These are phyloP conservation scores for Danio choprae DNA, from an alignment of 2,797 vertebrate species.

Conservation along the genomic window DNA sequence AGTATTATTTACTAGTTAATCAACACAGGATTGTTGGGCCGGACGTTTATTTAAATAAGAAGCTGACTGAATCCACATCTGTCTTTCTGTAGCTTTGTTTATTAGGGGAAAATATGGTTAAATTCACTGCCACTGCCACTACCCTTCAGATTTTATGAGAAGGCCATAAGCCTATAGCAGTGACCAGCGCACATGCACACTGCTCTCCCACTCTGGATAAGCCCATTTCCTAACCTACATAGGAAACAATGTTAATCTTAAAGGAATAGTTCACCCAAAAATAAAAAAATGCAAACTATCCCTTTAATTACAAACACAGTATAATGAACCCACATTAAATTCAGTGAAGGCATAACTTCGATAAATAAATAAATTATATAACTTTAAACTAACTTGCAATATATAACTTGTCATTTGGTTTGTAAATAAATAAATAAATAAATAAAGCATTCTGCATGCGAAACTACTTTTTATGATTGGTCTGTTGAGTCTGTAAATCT, in stretches of 20 bases:
- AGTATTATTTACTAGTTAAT: constrained; percentile 12
- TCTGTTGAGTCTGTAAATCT: constrained; percentile 41
- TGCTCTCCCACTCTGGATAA: constrained; percentile 63
- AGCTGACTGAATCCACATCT: constrained; percentile 22
- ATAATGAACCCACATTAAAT: constrained; percentile 37
- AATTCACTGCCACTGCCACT: constrained; percentile 48
- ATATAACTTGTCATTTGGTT: too few relatives aligned
- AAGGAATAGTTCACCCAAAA: too few relatives aligned
- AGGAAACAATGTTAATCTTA: constrained; percentile 75
- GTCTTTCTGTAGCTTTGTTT: constrained; percentile 35
- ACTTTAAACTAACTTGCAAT: too few relatives aligned
- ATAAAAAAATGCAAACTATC: too few relatives aligned
- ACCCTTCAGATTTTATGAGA: constrained; percentile 47
- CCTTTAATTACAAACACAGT: constrained; percentile 60
- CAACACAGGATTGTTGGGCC: not conserved
- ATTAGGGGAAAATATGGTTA: constrained; percentile 39
- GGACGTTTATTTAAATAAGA: constrained; percentile 7
- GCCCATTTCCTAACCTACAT: constrained; percentile 65
- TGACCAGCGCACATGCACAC: constrained; percentile 29
- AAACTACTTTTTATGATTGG: constrained; percentile 1
- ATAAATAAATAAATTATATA: too few relatives aligned
- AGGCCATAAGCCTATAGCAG: not conserved
- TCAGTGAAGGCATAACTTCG: constrained; percentile 61
- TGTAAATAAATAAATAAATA: too few relatives aligned
- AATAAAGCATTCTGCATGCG: constrained; percentile 1